Evolutionary conservation across 2,888 invertebrate species (phyloP).

Genomic region (Escarpia spicata): DNA sequence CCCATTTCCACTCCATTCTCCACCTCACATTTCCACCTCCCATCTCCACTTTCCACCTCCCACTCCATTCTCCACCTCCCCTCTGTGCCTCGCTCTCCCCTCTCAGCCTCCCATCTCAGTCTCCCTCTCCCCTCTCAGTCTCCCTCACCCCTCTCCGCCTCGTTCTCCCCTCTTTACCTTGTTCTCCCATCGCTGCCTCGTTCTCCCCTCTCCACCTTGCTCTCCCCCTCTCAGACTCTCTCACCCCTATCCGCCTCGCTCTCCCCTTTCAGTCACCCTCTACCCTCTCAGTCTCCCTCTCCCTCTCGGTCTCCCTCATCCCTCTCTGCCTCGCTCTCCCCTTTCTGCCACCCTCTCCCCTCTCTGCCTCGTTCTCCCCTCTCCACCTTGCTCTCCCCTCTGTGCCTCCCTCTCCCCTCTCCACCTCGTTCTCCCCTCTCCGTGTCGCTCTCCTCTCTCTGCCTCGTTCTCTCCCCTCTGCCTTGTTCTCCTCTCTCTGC

Average conservation of each 20-base stretch:
- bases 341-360: not conserved
- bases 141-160: not conserved
- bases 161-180: not conserved
- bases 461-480: conserved; percentile 17
- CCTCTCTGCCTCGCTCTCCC: not conserved
- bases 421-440: not conserved
- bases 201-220: not conserved
- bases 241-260: too few species aligned
- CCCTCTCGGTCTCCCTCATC: not conserved
- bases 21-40: not conserved
- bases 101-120: not conserved
- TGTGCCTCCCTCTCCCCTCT: too few species aligned
- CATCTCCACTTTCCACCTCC: not conserved
- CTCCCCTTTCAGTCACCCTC: too few species aligned
- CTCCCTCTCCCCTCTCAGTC: not conserved
- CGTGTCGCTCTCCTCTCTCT: not conserved
- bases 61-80: not conserved
- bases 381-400: too few species aligned
- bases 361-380: not conserved
- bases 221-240: too few species aligned
- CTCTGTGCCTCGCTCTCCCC: not conserved
- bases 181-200: too few species aligned
- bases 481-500: not conserved
- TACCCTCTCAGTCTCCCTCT: not conserved
- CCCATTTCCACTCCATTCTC: too few species aligned